Evolutionary conservation across 2,113 vertebrate species (phyloP).

Genomic region (Sterrhoptilus dennistouni): DNA sequence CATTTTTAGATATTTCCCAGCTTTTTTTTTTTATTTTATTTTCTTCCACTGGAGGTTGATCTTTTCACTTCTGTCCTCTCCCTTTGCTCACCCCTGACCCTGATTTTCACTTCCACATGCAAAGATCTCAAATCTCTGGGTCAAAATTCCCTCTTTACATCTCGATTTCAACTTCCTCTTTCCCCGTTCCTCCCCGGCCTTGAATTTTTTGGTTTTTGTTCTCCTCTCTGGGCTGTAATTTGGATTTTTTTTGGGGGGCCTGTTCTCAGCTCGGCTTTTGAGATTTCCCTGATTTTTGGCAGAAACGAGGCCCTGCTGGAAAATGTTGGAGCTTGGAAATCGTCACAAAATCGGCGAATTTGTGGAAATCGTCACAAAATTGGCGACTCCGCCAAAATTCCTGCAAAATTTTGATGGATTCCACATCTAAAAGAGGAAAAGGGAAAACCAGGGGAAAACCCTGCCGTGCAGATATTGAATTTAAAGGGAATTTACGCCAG

Average conservation of each 20-base stretch:
- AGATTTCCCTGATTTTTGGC: not conserved
- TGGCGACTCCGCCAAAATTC: not conserved
- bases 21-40: not conserved
- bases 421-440: not conserved
- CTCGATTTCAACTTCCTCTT: slow-evolving; percentile 53
- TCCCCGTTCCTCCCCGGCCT: not conserved
- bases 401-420: not conserved
- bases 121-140: slow-evolving; percentile 21
- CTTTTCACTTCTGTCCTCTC: not conserved
- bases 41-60: not conserved
- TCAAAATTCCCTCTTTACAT: slow-evolving; percentile 56
- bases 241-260: not conserved
- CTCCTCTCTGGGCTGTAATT: not conserved
- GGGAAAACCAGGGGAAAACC: not conserved
- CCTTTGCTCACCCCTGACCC: not conserved
- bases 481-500: not conserved
- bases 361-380: too few relatives aligned
- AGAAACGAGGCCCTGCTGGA: not conserved
- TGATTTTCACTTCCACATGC: slow-evolving; percentile 71
- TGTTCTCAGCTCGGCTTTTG: not conserved
- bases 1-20: not conserved
- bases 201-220: slow-evolving; percentile 22
- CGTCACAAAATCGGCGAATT: not conserved
- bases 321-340: not conserved
- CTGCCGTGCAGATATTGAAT: not conserved